Conservation (phyloP, 2,113 vertebrate species). For the Eleginops maclovinus region DNA sequence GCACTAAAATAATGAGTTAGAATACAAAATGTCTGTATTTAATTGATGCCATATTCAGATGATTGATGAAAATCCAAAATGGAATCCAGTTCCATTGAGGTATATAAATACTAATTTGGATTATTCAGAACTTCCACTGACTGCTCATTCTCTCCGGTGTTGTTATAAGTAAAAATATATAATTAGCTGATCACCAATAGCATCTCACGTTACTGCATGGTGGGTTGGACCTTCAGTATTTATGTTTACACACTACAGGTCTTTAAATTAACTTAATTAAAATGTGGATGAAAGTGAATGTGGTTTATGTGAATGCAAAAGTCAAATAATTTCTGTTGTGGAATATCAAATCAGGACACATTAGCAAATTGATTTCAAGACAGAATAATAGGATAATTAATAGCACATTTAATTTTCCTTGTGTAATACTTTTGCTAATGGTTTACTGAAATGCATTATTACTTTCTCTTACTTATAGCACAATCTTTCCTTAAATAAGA, state of each 20-base stretch:
- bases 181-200: background rate
- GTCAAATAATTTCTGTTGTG: background rate
- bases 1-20: too few species aligned
- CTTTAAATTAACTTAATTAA: slow-evolving; percentile 1
- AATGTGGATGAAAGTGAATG: background rate
- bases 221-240: background rate
- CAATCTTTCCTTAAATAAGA: background rate
- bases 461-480: slow-evolving; percentile 4
- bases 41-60: background rate
- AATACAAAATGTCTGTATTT: background rate
- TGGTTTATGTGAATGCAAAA: background rate
- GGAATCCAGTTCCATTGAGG: too few species aligned
- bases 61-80: background rate
- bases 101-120: too few species aligned
- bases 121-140: background rate
- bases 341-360: background rate
- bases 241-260: background rate
- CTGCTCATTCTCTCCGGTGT: background rate
- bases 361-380: slow-evolving; percentile 3
- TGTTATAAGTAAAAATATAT: background rate
- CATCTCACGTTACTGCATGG: background rate
- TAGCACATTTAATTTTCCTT: slow-evolving; percentile 13
- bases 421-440: slow-evolving; percentile 2
- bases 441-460: background rate
- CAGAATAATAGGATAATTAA: background rate